Conservation (phyloP, 2,113 vertebrate genomes). For the Heterocephalus glaber region DNA sequence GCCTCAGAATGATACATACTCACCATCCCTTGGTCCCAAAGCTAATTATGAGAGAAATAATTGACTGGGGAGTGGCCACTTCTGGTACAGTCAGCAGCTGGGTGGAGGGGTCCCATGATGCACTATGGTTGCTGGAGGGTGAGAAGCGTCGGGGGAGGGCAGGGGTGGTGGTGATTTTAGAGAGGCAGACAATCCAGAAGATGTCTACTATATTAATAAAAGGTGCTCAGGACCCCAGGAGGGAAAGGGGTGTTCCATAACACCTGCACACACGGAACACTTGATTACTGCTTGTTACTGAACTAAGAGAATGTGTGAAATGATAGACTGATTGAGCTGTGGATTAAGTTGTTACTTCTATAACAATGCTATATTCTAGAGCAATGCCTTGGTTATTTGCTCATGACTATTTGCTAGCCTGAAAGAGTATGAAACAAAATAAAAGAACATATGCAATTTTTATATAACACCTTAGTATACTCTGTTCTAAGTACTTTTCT, state of each 20-base stretch:
- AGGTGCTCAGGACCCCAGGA: background rate
- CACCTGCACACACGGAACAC: background rate
- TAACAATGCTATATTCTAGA: background rate
- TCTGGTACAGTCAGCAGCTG: background rate
- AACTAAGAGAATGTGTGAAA: background rate
- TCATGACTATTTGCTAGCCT: background rate
- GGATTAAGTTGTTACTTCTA: background rate
- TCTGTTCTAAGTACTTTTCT: background rate
- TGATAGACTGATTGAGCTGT: background rate
- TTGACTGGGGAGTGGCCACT: background rate
- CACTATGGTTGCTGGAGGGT: background rate
- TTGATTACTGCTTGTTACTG: background rate
- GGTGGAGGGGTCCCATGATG: background rate
- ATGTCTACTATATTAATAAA: background rate
- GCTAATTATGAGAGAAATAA: background rate
- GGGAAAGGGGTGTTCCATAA: background rate
- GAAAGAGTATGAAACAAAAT: slow-evolving; percentile 3
- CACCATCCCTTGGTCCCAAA: background rate
- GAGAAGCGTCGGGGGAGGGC: background rate
- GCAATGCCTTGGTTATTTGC: background rate
- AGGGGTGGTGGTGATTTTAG: background rate
- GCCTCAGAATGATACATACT: background rate
- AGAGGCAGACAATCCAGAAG: background rate
- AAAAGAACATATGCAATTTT: background rate
- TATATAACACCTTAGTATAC: background rate